These are phyloP conservation scores for Amiota mariae DNA, from an alignment of 2,888 invertebrate genomes.

Conservation along the genomic window DNA sequence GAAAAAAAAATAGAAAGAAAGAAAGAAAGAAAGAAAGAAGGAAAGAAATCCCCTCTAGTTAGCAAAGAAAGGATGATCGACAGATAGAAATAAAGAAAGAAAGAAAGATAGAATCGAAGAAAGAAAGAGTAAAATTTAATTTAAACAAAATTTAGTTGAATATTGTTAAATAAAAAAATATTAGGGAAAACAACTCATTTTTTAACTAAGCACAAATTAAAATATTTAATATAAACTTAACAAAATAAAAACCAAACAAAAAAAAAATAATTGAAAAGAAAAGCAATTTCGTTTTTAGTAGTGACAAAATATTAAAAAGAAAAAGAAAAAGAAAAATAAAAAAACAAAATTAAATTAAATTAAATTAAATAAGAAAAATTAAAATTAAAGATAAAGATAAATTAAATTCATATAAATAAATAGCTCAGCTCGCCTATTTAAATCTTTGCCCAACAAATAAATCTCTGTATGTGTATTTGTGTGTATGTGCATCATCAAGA, in stretches of 20 bases:
- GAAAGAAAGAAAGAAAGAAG: too few relatives aligned
- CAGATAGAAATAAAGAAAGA: background rate
- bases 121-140: background rate
- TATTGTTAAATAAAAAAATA: conserved; percentile 28
- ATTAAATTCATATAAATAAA: background rate
- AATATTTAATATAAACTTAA: conserved; percentile 13
- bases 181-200: conserved; percentile 35
- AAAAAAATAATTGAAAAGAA: conserved; percentile 11
- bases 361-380: background rate
- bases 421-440: too few relatives aligned
- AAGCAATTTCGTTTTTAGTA: conserved; percentile 25
- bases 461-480: background rate
- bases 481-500: background rate
- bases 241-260: conserved; percentile 8
- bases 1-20: too few relatives aligned
- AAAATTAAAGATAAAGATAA: background rate
- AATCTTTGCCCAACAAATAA: too few relatives aligned
- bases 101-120: background rate
- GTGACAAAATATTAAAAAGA: conserved; percentile 11
- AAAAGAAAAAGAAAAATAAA: conserved; percentile 5
- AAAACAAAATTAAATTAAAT: background rate
- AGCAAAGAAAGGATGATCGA: too few relatives aligned
- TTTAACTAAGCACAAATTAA: conserved; percentile 33
- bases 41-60: too few relatives aligned
- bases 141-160: conserved; percentile 6